Conservation (phyloP, 2,888 invertebrate species). For the Coelinius sp. region DNA sequence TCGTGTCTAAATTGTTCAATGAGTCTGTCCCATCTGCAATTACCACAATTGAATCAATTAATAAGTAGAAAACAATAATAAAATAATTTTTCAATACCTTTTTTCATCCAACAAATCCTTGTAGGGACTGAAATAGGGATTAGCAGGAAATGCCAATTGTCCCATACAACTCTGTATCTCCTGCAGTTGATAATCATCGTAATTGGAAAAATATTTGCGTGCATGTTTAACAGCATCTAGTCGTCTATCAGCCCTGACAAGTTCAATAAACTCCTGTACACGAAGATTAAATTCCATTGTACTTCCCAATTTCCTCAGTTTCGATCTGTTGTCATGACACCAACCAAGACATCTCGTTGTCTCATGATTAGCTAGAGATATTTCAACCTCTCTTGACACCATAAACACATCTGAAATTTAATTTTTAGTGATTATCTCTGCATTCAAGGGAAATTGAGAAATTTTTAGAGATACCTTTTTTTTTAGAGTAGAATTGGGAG, state of each 20-base stretch:
- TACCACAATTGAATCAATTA: background rate
- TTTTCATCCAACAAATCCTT: conserved; percentile 77
- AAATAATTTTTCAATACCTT: conserved; percentile 67
- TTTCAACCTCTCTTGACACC: conserved; percentile 88
- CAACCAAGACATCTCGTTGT: conserved; percentile 92
- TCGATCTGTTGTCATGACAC: conserved; percentile 98
- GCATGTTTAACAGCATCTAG: conserved; percentile 96
- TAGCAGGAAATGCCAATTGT: conserved; percentile 91
- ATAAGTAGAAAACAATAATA: background rate
- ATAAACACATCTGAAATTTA: conserved; percentile 82
- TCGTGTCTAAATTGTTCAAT: conserved; percentile 93
- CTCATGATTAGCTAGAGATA: conserved; percentile 85
- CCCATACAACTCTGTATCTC: conserved; percentile 97
- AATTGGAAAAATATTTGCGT: conserved; percentile 89
- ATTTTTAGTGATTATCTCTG: no score
- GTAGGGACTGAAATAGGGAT: conserved; percentile 79
- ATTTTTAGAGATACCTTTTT: conserved; percentile 42
- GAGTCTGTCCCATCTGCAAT: conserved; percentile 83
- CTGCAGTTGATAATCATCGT: conserved; percentile 88
- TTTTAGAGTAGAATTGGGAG: no score
- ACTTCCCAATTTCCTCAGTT: conserved; percentile 93
- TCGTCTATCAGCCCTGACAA: conserved; percentile 88
- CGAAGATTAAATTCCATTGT: conserved; percentile 95
- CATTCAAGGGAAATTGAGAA: no score
- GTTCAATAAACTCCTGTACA: conserved; percentile 94